Evolutionary conservation across 2,797 vertebrate species (phyloP), one percentile per base, ranked within the genome.

Genomic region (Clarias platycephalus): DNA sequence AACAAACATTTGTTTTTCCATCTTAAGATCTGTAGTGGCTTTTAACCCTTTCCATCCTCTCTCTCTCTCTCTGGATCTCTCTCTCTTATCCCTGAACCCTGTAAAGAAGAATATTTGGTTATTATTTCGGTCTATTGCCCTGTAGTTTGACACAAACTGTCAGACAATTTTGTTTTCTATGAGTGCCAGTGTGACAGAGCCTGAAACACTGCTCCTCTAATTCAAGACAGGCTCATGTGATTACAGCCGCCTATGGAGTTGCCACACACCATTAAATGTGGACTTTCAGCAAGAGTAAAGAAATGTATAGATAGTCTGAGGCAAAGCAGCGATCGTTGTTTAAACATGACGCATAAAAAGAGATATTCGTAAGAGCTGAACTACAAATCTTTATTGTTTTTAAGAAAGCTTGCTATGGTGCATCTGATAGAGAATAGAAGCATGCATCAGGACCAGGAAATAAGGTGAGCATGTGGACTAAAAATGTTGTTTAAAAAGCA

Each of bases 151-250:
- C 49, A 74, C 71, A 74, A 26, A 55, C 15, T 74, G 71, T 55
- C 44, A 55, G 49, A 55, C 55, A 44, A 53, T 26, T 55, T 31
- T 75, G 26, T 55, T 75, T 55, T 9, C 49, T 75, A 74, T 55
- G 44, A 74, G 26, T 31, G 72, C 72, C n/a, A 55, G 20, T 28
- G 72, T 75, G 49, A 57, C 72, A 57, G 72, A 57, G 49, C n/a
- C 16, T 57, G 26, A 20, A 75, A 28, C 2, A 3, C 10, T 31
- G 49, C 18, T 75, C 26, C 49, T 75, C 16, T 55, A 57, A 75
- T 31, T 57, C 26, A 57, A 18, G 49, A 31, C 26, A 75, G 20
- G 49, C 16, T 57, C 5, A 5, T 57, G n/a, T 75, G 49, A 28
- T 74, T 74, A 55, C 71, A 74, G n/a, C n/a, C 70, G 8, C 12